Percentiles rank a stretch among this genome's conserved stretches.
Conservation (phyloP, 2,113 vertebrate species). For the Gallinago paraguaiae region DNA sequence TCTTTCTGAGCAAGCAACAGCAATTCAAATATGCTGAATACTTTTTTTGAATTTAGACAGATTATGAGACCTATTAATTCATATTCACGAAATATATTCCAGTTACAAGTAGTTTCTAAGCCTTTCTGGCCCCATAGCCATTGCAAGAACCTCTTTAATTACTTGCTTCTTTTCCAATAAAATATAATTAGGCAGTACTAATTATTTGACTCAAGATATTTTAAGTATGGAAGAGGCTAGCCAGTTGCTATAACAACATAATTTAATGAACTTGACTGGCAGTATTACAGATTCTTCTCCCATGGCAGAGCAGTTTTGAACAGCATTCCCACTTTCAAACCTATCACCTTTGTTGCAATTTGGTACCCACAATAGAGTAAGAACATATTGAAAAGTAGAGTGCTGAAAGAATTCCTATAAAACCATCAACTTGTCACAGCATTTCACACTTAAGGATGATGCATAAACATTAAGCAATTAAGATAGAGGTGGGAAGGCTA, state of each 20-base stretch:
- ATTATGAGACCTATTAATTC: conserved; percentile 27
- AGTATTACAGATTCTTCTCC: not conserved
- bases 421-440: not conserved
- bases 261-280: not conserved
- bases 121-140: not conserved
- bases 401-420: not conserved
- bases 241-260: conserved; percentile 25
- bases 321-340: not conserved
- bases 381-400: not conserved
- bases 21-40: not conserved
- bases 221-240: not conserved
- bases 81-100: not conserved
- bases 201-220: conserved; percentile 34
- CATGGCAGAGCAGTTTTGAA: not conserved
- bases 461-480: not conserved
- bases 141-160: conserved; percentile 30
- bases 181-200: conserved; percentile 37
- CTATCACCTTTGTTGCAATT: not conserved
- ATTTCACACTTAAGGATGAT: not conserved
- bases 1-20: not conserved
- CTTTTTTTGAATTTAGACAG: not conserved
- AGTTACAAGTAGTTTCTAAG: conserved; percentile 29
- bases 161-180: conserved; percentile 28
- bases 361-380: not conserved
- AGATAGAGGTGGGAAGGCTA: not conserved